These are phyloP conservation scores for Circaetus cinerascens DNA, from an alignment of 2,113 vertebrate species.

Conservation along the genomic window DNA sequence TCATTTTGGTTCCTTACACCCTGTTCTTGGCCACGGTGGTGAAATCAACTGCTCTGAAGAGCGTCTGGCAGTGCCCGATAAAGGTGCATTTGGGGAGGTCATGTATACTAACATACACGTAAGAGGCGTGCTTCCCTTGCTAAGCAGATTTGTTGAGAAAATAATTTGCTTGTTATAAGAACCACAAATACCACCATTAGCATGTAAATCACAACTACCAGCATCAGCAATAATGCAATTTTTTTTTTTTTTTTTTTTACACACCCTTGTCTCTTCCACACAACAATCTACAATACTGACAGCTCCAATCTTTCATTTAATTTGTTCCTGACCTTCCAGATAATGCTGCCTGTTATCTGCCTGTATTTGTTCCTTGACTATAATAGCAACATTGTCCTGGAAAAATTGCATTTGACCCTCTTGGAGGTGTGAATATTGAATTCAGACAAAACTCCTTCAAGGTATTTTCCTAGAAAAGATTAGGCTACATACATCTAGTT, in stretches of 20 bases:
- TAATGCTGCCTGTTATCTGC: neutral
- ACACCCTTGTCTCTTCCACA: neutral
- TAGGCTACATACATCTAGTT: neutral
- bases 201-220: neutral
- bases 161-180: neutral
- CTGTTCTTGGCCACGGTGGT: neutral
- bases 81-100: neutral
- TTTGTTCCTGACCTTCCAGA: slow-evolving; percentile 24
- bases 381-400: neutral
- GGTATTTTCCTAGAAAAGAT: neutral
- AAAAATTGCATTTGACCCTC: neutral
- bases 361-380: neutral
- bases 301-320: slow-evolving; percentile 23
- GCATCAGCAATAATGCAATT: neutral
- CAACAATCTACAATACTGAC: neutral
- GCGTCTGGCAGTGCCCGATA: neutral
- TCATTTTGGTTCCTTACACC: neutral
- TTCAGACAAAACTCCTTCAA: neutral
- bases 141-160: neutral
- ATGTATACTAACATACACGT: neutral
- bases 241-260: neutral
- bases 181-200: neutral
- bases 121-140: neutral
- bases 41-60: neutral
- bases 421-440: neutral